Evolutionary conservation across 2,888 invertebrate genomes (phyloP).

Genomic region (Molorchus minor): DNA sequence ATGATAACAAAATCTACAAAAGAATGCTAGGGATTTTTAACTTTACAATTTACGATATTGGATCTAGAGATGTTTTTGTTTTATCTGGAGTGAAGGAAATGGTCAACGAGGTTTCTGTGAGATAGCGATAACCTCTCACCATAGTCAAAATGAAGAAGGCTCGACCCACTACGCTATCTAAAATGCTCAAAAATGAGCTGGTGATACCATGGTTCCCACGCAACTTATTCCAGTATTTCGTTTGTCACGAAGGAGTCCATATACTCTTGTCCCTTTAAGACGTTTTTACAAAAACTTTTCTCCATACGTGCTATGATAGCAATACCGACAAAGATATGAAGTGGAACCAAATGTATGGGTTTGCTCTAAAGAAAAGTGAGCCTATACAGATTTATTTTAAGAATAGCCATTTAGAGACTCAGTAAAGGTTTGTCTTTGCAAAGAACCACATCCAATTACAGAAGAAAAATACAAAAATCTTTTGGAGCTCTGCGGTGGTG

Average conservation of each 20-base stretch:
- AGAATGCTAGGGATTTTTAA: too few relatives aligned
- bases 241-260: too few relatives aligned
- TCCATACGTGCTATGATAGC: slow-evolving; percentile 3
- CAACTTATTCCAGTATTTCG: too few relatives aligned
- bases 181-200: too few relatives aligned
- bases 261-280: too few relatives aligned
- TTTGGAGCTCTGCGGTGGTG: slow-evolving; percentile 6
- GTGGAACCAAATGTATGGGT: background rate
- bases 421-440: background rate
- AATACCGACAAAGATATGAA: slow-evolving; percentile 1
- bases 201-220: too few relatives aligned
- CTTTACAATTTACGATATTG: too few relatives aligned
- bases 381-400: slow-evolving; percentile 4
- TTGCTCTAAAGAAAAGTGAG: slow-evolving; percentile 4
- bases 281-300: too few relatives aligned
- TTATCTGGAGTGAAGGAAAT: background rate
- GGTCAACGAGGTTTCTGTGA: slow-evolving; percentile 1
- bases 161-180: too few relatives aligned
- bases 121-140: background rate
- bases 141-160: too few relatives aligned
- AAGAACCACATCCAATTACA: slow-evolving; percentile 1
- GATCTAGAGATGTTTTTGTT: too few relatives aligned
- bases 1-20: too few relatives aligned
- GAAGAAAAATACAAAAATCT: slow-evolving; percentile 2
- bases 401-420: slow-evolving; percentile 3